Evolutionary conservation across 2,113 vertebrate genomes (phyloP), one percentile per base, ranked within the genome.

Genomic region (Clarias macrocephalus): DNA sequence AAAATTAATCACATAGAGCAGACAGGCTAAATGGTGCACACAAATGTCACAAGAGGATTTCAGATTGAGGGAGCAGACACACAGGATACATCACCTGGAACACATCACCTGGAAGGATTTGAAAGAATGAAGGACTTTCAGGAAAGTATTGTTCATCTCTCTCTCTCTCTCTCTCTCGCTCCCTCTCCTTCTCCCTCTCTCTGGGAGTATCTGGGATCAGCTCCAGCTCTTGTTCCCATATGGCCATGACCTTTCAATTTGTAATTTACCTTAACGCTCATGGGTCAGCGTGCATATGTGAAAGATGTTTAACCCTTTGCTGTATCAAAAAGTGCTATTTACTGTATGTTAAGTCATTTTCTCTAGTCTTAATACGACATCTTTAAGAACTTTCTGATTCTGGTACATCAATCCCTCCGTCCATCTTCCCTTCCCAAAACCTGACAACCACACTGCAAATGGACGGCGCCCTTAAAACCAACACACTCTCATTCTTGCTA

Each of bases 201-300:
- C 7, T 54, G 70, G 80, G 13, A 72, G 33, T 18, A 63, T 81
- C 85, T 82, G 75, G 76, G 73, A 84, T 63, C 33, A 21, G 68
- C n/a, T 85, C 82, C 83, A 80, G 77, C 65, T 80, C 63, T 80
- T 84, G 66, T 84, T 80, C 62, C 65, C 75, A 68, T 70, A 70
- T 59, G 73, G 63, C 59, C 42, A 88, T 77, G 28, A 88, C 56
- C 60, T 76, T 28, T n/a, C 52, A 75, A 48, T 59, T 60, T 79
- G 30, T 33, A 54, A 59, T 59, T 70, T 79, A n/a, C n/a, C n/a
- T n/a, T n/a, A n/a, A n/a, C n/a, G 62, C 63, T 81, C 85, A 62
- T 28, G 57, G 28, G 37, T 77, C 73, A 63, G 72, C 5, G 37
- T 86, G 63, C 15, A 70, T 60, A 73, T 60, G 11, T 37, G 21